Percentiles rank a stretch among this genome's conserved stretches.
phyloP scores from a whole-genome alignment of 2,113 vertebrate genomes.

The Ginglymostoma cirratum region DNA sequence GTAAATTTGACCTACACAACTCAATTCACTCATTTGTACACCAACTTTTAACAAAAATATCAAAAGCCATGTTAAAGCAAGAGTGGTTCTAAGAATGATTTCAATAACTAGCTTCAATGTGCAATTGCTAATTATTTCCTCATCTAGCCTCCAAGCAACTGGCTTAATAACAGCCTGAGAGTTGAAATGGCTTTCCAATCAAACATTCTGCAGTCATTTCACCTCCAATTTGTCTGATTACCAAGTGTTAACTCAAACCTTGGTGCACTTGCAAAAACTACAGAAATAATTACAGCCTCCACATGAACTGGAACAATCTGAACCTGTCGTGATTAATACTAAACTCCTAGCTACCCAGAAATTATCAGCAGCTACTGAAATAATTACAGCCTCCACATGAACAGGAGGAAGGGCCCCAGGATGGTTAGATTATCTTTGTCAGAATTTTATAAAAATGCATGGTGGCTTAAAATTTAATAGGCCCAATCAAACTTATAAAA shows the following conservation, averaged over 20 bases:
- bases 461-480: background rate
- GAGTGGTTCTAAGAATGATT: too few relatives aligned
- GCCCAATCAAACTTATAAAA: background rate
- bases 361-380: too few relatives aligned
- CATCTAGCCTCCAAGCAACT: background rate
- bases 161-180: background rate
- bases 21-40: background rate
- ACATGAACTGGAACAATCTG: too few relatives aligned
- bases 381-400: too few relatives aligned
- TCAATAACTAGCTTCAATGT: too few relatives aligned
- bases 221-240: background rate
- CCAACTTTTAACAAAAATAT: background rate
- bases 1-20: background rate
- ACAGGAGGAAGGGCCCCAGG: background rate
- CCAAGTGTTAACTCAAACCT: too few relatives aligned
- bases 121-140: background rate
- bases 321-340: too few relatives aligned
- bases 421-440: background rate
- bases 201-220: background rate
- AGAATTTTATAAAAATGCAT: background rate
- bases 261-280: too few relatives aligned
- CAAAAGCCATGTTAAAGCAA: background rate
- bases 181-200: background rate
- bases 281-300: too few relatives aligned
- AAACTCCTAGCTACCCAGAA: too few relatives aligned